These are phyloP conservation scores for Chrysopa pallens DNA, from an alignment of 1,140 invertebrate species.

Conservation along the genomic window DNA sequence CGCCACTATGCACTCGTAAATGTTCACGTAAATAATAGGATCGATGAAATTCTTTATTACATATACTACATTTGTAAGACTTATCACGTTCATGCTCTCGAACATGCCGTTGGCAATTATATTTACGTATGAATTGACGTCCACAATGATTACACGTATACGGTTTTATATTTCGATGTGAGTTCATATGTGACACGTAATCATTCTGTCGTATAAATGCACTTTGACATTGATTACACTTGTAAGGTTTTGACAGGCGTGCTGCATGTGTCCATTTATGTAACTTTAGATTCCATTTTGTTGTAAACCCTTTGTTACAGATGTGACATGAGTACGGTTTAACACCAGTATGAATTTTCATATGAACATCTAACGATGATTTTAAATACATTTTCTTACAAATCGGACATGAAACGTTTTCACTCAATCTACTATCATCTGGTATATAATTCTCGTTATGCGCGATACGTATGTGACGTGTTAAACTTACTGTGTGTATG, in stretches of 20 bases:
- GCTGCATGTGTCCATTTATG: conserved; percentile 80
- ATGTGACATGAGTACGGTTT: conserved; percentile 60
- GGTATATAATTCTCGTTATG: conserved; percentile 62
- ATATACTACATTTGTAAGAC: conserved; percentile 72
- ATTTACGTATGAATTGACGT: conserved; percentile 82
- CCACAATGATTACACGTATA: conserved; percentile 88
- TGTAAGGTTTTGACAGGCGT: conserved; percentile 64
- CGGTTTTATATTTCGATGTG: conserved; percentile 58
- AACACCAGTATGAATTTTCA: conserved; percentile 55
- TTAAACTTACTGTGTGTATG: conserved; percentile 60
- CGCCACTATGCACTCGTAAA: conserved; percentile 63
- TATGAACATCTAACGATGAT: conserved; percentile 60
- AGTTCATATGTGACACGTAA: conserved; percentile 66
- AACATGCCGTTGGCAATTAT: conserved; percentile 79
- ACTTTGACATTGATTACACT: conserved; percentile 65
- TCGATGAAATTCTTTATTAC: conserved; percentile 69
- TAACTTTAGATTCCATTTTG: conserved; percentile 75
- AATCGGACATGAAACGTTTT: conserved; percentile 61
- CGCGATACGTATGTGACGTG: conserved; percentile 59
- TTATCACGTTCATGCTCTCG: conserved; percentile 80
- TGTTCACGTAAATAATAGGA: conserved; percentile 79
- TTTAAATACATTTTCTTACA: conserved; percentile 64
- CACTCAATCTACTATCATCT: conserved; percentile 31
- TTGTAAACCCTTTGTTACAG: conserved; percentile 69
- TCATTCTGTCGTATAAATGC: conserved; percentile 64